Conservation (phyloP, 37 sponge, comb jelly and placozoan genomes). For the Aphrocallistes beatrix region DNA sequence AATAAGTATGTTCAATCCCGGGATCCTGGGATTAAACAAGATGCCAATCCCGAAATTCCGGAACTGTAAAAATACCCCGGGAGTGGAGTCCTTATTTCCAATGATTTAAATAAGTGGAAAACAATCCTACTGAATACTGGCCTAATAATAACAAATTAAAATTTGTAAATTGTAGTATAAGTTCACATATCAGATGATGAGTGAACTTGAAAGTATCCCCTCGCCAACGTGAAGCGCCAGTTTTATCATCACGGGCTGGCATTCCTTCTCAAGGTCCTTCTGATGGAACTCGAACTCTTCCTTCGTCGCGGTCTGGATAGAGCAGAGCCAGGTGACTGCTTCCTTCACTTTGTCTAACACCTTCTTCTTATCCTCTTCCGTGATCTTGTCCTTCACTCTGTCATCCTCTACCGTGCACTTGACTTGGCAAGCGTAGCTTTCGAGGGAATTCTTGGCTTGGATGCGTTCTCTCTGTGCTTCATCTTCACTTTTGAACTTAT, state of each 20-base stretch:
- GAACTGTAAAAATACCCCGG: too few species aligned
- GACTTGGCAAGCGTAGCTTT: conserved; percentile 90
- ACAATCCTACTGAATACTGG: too few species aligned
- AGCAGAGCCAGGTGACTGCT: conserved; percentile 83
- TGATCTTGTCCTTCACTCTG: conserved; percentile 88
- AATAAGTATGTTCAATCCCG: too few species aligned
- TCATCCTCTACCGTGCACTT: conserved; percentile 96
- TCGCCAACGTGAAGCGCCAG: too few species aligned
- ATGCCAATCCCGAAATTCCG: too few species aligned
- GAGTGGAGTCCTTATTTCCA: too few species aligned
- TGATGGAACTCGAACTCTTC: conserved; percentile 91
- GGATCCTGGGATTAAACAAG: too few species aligned
- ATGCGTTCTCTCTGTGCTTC: conserved; percentile 57
- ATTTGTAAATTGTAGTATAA: too few species aligned
- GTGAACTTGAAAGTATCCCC: too few species aligned
- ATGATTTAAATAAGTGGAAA: too few species aligned
- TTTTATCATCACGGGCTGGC: conserved; percentile 85
- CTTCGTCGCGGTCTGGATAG: conserved; percentile 89
- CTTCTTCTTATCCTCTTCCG: conserved; percentile 69
- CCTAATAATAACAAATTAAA: too few species aligned
- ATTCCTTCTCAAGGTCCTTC: conserved; percentile 93
- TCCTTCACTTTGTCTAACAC: conserved; percentile 82
- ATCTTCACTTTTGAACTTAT: conserved; percentile 79
- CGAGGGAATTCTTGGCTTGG: conserved; percentile 60
- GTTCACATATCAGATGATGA: too few species aligned